Base-by-base conservation (phyloP, 2,888 invertebrate genomes). In the Thereva unica region DNA sequence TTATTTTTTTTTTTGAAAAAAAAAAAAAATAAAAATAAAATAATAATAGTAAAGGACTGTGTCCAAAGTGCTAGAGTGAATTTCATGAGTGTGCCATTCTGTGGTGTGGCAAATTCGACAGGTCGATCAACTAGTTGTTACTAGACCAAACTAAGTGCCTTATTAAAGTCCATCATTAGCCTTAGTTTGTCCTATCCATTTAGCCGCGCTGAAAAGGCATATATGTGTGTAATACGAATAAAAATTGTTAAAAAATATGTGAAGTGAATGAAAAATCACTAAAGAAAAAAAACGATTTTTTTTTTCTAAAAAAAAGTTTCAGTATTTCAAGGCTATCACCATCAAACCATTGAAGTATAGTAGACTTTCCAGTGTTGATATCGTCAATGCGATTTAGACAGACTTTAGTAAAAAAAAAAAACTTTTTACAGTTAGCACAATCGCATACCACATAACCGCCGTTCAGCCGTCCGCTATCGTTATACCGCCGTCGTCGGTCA, bases 271-370 rank as follows among this genome's bases (percentile, higher is more conserved):
- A 53, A 64, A 64, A 64, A 64, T 56, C 12, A 4, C 23, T 23
- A 23, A 23, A 23, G 23, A 23, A n/a, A 54, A n/a, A 54, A 54
- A 38, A 23, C 50, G 50, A 50, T 23, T 23, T 23, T 23, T 23
- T 23, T 23, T 23, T 23, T 2, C 7, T 38, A 53, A 37, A 53
- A 6, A 53, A 53, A 38, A 38, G 49, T 37, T 50, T 61, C 50
- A 53, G 53, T 37, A 53, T 64, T 64, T 64, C 64, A 64, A 64
- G 64, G 64, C 64, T 53, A 53, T 53, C 53, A 10, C 64, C 50
- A 61, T 50, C 61, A 61, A 61, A 53, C 53, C 64, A 64, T 53
- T 49, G 42, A 53, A 12, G 64, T 64, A 53, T 41, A 53, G 23
- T 23, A 23, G 23, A 23, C 23, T 44, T 64, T 64, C 53, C 53